These are phyloP conservation scores for Parazoanthus darwini DNA, from an alignment of 92 coral and sea anemone genomes.

Conservation along the genomic window DNA sequence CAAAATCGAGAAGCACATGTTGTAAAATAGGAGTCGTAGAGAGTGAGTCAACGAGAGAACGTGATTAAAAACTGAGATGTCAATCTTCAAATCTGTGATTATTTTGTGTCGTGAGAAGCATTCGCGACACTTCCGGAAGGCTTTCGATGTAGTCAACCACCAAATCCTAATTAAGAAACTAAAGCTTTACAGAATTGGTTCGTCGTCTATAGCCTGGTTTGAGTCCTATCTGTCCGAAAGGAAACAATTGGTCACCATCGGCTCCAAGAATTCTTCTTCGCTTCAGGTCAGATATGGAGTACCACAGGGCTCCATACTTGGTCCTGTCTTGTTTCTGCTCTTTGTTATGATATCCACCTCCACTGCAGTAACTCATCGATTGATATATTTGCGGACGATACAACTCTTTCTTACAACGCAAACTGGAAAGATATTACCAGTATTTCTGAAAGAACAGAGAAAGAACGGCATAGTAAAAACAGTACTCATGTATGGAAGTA, in stretches of 20 bases:
- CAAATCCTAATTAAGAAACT: conserved; percentile 37
- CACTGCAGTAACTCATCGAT: conserved; percentile 31
- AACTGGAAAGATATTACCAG: conserved; percentile 12
- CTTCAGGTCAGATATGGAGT: conserved; percentile 41
- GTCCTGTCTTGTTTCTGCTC: conserved; percentile 48
- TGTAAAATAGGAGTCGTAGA: no score
- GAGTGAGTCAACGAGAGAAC: no score
- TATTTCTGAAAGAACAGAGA: no score
- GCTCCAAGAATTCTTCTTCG: conserved; percentile 33
- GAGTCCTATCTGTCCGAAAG: background rate
- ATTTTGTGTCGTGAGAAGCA: no score
- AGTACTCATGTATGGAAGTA: no score
- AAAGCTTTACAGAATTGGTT: conserved; percentile 34
- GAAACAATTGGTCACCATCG: background rate
- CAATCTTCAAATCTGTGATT: no score
- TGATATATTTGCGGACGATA: conserved; percentile 37
- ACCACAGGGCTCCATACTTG: conserved; percentile 54
- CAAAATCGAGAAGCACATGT: no score
- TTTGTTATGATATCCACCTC: conserved; percentile 48
- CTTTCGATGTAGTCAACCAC: conserved; percentile 49
- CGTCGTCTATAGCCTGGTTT: conserved; percentile 52
- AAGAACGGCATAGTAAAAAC: no score
- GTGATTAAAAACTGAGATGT: no score
- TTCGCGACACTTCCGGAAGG: background rate
- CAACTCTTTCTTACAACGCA: conserved; percentile 34